Conservation (phyloP, 2,113 vertebrate genomes). For the Crotalus horridus region DNA sequence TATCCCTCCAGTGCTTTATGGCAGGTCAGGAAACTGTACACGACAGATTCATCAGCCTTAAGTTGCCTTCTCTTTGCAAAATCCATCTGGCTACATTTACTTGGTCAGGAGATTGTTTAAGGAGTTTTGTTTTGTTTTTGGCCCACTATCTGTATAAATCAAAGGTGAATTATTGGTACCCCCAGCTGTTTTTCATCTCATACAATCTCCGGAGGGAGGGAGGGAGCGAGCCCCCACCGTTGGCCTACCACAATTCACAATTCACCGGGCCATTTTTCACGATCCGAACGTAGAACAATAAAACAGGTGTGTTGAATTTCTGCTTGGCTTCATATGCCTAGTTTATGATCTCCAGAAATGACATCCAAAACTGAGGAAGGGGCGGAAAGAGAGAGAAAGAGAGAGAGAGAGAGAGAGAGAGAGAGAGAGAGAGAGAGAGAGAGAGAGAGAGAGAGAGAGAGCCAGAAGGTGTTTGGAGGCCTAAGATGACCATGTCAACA, state of each 20-base stretch:
- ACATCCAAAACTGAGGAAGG: not conserved
- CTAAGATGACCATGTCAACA: not conserved
- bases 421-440: no score
- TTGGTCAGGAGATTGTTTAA: not conserved
- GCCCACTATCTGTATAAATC: not conserved
- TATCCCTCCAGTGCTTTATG: not conserved
- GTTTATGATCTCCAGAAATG: not conserved
- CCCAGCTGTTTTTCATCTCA: not conserved
- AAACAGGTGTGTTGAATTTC: not conserved
- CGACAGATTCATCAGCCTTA: not conserved
- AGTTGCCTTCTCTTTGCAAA: not conserved
- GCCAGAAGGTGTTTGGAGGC: not conserved
- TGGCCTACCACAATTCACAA: not conserved
- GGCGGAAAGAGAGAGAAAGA: not conserved
- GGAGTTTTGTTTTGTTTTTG: not conserved
- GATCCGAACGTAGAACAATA: not conserved
- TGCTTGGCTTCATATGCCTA: not conserved
- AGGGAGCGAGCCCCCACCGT: not conserved
- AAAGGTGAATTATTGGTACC: not conserved
- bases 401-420: no score
- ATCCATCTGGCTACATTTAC: slow-evolving; percentile 9
- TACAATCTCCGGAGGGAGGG: not conserved
- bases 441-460: no score
- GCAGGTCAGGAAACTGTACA: slow-evolving; percentile 10
- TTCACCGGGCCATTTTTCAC: not conserved